phyloP scores from a whole-genome alignment of 2,888 invertebrate genomes.

The Trachelus iudaicus region DNA sequence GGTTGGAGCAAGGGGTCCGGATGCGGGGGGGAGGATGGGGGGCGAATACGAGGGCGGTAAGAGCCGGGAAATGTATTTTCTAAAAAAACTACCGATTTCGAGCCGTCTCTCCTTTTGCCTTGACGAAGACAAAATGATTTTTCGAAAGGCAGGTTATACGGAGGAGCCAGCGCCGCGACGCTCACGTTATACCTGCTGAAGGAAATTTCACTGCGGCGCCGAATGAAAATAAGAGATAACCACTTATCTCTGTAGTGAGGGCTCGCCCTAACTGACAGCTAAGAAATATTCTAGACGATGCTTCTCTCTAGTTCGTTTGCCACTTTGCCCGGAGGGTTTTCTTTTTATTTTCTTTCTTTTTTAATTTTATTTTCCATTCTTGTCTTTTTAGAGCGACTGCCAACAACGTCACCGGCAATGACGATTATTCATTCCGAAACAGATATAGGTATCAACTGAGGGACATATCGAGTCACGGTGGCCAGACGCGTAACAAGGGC shows the following conservation, averaged over 20 bases:
- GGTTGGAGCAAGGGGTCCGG: background rate
- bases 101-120: background rate
- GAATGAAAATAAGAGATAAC: constrained; percentile 11
- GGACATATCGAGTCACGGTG: no score
- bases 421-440: background rate
- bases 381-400: background rate
- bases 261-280: constrained; percentile 2
- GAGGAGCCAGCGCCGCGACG: background rate
- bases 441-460: background rate
- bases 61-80: constrained; percentile 2
- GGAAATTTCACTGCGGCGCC: constrained; percentile 3
- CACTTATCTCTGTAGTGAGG: constrained; percentile 11
- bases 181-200: background rate
- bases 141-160: background rate
- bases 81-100: background rate
- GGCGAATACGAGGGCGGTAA: background rate
- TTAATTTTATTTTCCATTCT: background rate
- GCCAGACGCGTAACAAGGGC: background rate
- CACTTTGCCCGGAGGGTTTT: background rate
- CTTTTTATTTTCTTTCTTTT: background rate
- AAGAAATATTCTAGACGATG: background rate
- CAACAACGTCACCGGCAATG: background rate
- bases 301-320: background rate
- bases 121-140: constrained; percentile 8
- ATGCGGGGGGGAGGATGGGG: background rate